Conservation (phyloP, 2,888 invertebrate species). For the Aleiodes alternator region DNA sequence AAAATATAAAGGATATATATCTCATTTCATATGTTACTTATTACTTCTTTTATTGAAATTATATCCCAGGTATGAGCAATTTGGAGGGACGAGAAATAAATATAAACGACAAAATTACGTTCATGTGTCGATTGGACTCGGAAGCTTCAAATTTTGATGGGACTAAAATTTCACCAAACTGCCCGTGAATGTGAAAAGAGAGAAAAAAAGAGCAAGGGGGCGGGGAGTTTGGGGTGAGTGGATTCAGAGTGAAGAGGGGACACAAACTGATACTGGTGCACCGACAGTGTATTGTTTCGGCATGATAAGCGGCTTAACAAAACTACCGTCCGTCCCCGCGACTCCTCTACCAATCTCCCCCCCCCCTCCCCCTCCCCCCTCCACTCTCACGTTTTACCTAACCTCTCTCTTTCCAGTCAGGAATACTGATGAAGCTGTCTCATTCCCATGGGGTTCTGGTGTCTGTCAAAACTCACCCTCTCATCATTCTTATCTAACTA, state of each 20-base stretch:
- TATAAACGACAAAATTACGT: slow-evolving; percentile 4
- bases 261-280: slow-evolving; percentile 73
- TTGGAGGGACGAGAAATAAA: slow-evolving; percentile 8
- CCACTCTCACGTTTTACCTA: slow-evolving; percentile 57
- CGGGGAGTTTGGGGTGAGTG: slow-evolving; percentile 60
- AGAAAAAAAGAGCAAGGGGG: slow-evolving; percentile 38
- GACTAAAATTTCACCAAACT: slow-evolving; percentile 55
- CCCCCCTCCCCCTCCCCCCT: slow-evolving; percentile 22
- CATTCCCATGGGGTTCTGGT: slow-evolving; percentile 16
- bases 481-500: neutral
- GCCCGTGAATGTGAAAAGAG: slow-evolving; percentile 39
- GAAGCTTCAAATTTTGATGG: slow-evolving; percentile 70
- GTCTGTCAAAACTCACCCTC: slow-evolving; percentile 26
- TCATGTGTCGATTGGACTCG: slow-evolving; percentile 65
- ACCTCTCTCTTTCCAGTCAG: slow-evolving; percentile 56
- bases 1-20: too few species aligned
- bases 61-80: neutral
- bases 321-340: slow-evolving; percentile 60
- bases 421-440: slow-evolving; percentile 30
- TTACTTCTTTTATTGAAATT: too few species aligned
- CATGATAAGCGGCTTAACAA: slow-evolving; percentile 76
- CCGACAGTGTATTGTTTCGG: slow-evolving; percentile 75
- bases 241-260: slow-evolving; percentile 25
- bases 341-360: slow-evolving; percentile 30
- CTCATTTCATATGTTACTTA: too few species aligned